phyloP scores from a whole-genome alignment of 2,113 vertebrate genomes.

The Menura novaehollandiae region DNA sequence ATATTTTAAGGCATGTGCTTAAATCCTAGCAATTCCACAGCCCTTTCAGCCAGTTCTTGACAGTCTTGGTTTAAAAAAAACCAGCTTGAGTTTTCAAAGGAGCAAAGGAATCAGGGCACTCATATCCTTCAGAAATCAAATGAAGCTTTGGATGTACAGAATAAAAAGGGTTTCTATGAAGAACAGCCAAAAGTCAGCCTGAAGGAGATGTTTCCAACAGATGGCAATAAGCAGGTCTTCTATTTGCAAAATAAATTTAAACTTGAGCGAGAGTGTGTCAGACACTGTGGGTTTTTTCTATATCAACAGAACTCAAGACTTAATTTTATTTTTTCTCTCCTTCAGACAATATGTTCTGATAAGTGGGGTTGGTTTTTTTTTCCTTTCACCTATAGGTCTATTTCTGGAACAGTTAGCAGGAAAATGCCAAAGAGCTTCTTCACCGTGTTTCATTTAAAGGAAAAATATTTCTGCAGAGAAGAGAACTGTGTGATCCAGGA shows the following conservation, averaged over 20 bases:
- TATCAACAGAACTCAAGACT: not conserved
- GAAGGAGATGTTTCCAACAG: not conserved
- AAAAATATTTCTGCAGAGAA: not conserved
- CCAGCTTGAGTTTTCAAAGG: not conserved
- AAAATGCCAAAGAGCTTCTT: not conserved
- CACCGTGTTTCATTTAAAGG: not conserved
- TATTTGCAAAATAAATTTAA: conserved; percentile 8
- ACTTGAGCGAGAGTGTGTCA: not conserved
- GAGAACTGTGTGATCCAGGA: rapidly evolving
- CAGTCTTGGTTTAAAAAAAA: not conserved
- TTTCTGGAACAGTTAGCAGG: not conserved
- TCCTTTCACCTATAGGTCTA: not conserved
- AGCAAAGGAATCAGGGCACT: not conserved
- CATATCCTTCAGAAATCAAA: not conserved
- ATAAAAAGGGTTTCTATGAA: not conserved
- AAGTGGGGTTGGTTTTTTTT: not conserved
- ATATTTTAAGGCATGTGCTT: not conserved
- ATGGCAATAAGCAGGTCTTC: not conserved
- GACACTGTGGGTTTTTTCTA: not conserved
- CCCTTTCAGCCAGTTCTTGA: not conserved
- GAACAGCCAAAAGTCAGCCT: conserved; percentile 4
- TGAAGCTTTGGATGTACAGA: not conserved
- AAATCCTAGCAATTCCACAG: not conserved
- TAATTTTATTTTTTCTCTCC: not conserved
- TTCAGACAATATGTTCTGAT: not conserved